Conservation (phyloP, 2,888 invertebrate genomes). For the Argyresthia goedartella region DNA sequence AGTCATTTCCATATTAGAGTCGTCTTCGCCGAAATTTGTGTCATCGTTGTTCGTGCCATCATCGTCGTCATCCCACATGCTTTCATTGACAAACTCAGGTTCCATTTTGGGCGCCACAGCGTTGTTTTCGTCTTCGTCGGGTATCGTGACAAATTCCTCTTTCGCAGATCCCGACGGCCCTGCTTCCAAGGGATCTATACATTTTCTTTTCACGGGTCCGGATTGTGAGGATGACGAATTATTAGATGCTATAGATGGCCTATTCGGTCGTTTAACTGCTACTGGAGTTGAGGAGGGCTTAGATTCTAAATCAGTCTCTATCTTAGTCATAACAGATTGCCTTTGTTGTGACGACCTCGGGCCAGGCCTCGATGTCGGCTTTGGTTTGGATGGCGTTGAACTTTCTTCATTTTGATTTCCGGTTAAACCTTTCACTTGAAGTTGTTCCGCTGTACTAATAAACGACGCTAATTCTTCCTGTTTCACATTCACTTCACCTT, state of each 20-base stretch:
- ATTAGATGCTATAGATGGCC: slow-evolving; percentile 74
- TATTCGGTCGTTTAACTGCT: slow-evolving; percentile 75
- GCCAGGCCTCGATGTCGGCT: slow-evolving; percentile 72
- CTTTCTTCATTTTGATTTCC: slow-evolving; percentile 73
- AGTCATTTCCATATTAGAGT: slow-evolving; percentile 75
- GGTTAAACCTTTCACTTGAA: slow-evolving; percentile 80
- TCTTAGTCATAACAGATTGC: slow-evolving; percentile 74
- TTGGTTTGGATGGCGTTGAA: slow-evolving; percentile 71
- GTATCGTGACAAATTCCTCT: slow-evolving; percentile 67
- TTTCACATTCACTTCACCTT: slow-evolving; percentile 79
- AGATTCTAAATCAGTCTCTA: slow-evolving; percentile 73
- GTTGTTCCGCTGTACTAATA: slow-evolving; percentile 79
- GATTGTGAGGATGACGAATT: slow-evolving; percentile 71
- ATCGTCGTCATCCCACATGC: slow-evolving; percentile 72
- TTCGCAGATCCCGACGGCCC: slow-evolving; percentile 70
- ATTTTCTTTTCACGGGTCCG: slow-evolving; percentile 69
- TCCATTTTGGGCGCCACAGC: slow-evolving; percentile 76
- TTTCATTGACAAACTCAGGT: slow-evolving; percentile 75
- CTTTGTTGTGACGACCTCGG: slow-evolving; percentile 75
- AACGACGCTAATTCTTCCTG: slow-evolving; percentile 79
- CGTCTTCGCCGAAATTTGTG: slow-evolving; percentile 75
- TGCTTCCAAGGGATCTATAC: slow-evolving; percentile 73
- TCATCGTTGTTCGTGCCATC: slow-evolving; percentile 75
- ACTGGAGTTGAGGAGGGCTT: slow-evolving; percentile 74
- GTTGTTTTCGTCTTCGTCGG: slow-evolving; percentile 65